Evolutionary conservation across 92 coral and sea anemone species (phyloP).

Genomic region (Phenganax stokvisi): DNA sequence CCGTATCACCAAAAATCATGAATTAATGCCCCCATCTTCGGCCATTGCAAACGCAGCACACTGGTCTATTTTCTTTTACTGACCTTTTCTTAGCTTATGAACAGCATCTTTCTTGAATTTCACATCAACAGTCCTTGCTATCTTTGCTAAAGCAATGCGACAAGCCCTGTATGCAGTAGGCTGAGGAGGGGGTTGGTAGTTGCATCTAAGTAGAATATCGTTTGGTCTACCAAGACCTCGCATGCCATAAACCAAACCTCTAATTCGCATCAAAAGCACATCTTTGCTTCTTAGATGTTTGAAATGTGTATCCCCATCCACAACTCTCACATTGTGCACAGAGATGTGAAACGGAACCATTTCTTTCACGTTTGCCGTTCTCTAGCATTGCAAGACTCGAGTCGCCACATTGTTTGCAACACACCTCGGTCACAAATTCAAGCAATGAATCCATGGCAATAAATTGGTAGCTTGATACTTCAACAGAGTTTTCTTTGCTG

Average conservation of each 20-base stretch:
- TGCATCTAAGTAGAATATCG: conserved; percentile 10
- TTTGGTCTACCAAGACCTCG: conserved; percentile 15
- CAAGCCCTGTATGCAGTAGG: conserved; percentile 21
- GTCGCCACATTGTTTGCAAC: conserved; percentile 8
- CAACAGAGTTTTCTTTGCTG: background rate
- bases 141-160: conserved; percentile 3
- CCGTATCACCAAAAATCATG: too few relatives aligned
- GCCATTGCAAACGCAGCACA: background rate
- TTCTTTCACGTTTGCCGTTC: background rate
- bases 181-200: conserved; percentile 4
- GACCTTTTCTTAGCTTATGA: background rate
- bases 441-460: background rate
- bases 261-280: conserved; percentile 2
- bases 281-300: conserved; percentile 15
- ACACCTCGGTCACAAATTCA: conserved; percentile 2
- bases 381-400: conserved; percentile 4
- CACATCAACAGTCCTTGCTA: background rate
- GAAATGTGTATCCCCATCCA: conserved; percentile 6
- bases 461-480: background rate
- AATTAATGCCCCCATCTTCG: background rate
- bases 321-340: background rate
- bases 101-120: background rate
- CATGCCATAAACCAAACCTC: background rate
- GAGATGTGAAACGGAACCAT: background rate
- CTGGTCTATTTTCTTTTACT: background rate